phyloP scores from a whole-genome alignment of 2,113 vertebrate species.

The Pachycephala philippinensis region DNA sequence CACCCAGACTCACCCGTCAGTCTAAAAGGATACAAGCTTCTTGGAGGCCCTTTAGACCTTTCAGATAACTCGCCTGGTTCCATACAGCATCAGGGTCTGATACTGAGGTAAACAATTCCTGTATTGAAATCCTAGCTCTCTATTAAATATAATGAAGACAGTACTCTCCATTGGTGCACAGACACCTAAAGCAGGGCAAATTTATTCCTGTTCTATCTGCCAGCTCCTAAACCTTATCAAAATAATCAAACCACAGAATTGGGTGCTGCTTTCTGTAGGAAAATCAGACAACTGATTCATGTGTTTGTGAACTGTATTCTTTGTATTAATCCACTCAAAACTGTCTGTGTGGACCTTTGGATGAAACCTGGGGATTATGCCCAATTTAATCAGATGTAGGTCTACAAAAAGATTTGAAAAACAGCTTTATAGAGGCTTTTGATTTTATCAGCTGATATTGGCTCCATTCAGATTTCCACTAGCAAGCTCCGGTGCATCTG shows the following conservation, averaged over 20 bases:
- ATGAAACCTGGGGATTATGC: background rate
- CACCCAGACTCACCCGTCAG: background rate
- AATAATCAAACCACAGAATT: background rate
- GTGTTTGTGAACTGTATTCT: background rate
- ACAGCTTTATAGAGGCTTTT: background rate
- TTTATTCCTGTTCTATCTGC: background rate
- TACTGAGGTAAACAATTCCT: background rate
- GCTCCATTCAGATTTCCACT: background rate
- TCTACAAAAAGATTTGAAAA: background rate
- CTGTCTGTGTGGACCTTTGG: background rate
- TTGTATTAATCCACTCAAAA: background rate
- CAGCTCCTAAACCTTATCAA: background rate
- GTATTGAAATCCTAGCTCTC: background rate
- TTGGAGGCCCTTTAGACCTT: background rate
- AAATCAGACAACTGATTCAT: background rate
- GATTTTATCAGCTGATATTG: background rate
- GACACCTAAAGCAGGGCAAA: background rate
- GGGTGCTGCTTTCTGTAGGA: background rate
- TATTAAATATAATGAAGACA: background rate
- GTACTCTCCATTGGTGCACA: background rate
- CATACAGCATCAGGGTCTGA: background rate
- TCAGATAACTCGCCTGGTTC: background rate
- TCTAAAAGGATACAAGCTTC: background rate
- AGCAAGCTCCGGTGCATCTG: background rate
- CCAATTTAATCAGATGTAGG: background rate